These are phyloP conservation scores for Orthonevra nobilis DNA, from an alignment of 2,888 invertebrate species.

Conservation along the genomic window DNA sequence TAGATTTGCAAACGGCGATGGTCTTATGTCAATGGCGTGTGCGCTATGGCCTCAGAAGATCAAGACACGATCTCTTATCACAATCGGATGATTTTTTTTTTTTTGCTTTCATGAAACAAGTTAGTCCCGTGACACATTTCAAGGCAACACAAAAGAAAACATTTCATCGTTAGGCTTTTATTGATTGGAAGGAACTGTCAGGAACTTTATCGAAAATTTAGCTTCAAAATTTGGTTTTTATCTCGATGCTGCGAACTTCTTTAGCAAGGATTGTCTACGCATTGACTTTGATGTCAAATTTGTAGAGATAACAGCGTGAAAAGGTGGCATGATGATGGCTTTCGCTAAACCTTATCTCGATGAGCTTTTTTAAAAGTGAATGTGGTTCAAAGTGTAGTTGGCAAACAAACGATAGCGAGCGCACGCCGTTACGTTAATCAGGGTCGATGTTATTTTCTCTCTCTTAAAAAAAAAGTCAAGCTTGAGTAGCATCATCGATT, in stretches of 20 bases:
- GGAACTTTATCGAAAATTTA: neutral
- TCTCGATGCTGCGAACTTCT: no score
- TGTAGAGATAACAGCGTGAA: conserved; percentile 2
- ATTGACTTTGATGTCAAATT: conserved; percentile 6
- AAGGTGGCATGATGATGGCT: conserved; percentile 10
- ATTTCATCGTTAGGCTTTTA: no score
- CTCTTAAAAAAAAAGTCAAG: no score
- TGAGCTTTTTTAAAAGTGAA: neutral
- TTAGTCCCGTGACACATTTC: conserved; percentile 14
- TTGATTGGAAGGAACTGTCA: neutral
- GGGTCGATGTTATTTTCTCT: no score
- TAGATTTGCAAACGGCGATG: neutral
- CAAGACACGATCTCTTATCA: conserved; percentile 3
- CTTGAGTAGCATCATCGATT: no score
- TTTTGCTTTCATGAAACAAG: neutral
- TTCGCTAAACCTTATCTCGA: conserved; percentile 2
- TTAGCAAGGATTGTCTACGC: conserved; percentile 10
- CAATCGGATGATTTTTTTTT: conserved; percentile 15
- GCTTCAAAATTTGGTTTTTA: neutral
- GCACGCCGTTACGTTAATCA: conserved; percentile 8
- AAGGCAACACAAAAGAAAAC: neutral
- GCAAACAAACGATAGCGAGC: neutral
- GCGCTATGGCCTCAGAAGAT: neutral
- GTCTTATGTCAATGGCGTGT: conserved; percentile 3
- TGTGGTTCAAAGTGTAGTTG: neutral